phyloP scores from a whole-genome alignment of 2,888 invertebrate genomes.

The Dilophus febrilis region DNA sequence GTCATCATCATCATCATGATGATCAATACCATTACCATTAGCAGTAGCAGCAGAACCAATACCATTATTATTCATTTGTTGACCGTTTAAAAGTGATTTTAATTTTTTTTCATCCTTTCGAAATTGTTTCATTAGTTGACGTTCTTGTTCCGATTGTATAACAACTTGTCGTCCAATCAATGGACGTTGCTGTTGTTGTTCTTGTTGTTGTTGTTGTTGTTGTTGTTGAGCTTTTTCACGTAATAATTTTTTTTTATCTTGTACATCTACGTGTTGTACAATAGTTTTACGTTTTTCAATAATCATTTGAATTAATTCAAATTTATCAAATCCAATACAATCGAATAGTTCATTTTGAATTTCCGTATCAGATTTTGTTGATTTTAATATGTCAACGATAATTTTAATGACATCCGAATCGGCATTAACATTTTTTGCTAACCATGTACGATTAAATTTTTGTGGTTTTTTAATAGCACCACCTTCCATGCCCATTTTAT shows the following conservation, averaged over 20 bases:
- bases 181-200: slow-evolving; percentile 30
- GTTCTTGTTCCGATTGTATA: slow-evolving; percentile 71
- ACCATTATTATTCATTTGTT: slow-evolving; percentile 13
- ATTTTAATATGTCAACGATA: slow-evolving; percentile 41
- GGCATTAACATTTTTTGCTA: slow-evolving; percentile 37
- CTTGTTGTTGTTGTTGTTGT: slow-evolving; percentile 18
- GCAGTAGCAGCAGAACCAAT: too few species aligned
- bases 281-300: slow-evolving; percentile 45
- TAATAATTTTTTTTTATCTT: slow-evolving; percentile 14
- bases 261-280: slow-evolving; percentile 21
- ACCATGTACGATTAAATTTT: slow-evolving; percentile 36
- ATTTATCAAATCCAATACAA: slow-evolving; percentile 69
- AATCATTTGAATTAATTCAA: slow-evolving; percentile 54
- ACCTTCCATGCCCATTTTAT: slow-evolving; percentile 7
- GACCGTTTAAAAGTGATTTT: slow-evolving; percentile 22
- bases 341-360: slow-evolving; percentile 76
- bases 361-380: slow-evolving; percentile 44
- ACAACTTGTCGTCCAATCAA: slow-evolving; percentile 65
- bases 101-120: slow-evolving; percentile 73
- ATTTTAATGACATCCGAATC: slow-evolving; percentile 19
- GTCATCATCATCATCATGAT: slow-evolving; percentile 26
- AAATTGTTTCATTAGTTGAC: slow-evolving; percentile 52
- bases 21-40: slow-evolving; percentile 26
- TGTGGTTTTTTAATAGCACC: slow-evolving; percentile 2
- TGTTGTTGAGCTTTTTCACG: slow-evolving; percentile 8